Base-by-base conservation (phyloP, 2,888 invertebrate genomes). In the Drosophila mayaguana region DNA sequence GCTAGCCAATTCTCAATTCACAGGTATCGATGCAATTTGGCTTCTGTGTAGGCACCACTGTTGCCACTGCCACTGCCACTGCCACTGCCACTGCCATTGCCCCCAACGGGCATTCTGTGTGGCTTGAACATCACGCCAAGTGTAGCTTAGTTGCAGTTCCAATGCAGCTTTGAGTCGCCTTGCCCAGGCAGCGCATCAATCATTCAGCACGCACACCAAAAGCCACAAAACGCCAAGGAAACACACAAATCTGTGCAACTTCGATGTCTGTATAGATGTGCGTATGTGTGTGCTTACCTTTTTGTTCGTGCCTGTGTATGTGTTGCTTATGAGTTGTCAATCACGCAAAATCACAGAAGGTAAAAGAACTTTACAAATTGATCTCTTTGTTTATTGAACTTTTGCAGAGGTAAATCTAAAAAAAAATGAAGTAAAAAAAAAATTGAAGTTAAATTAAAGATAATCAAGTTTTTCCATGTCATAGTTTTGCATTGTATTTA, bases 11-110 rank as follows among this genome's bases (percentile, higher is more conserved):
- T 53, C 50, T 2, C 50, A 50, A 78, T 70, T 68, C 77, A 67
- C 73, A 72, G 64, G 72, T 82, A 80, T 81, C 88, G 79, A 85
- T 83, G 88, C 88, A 90, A 91, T 91, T 89, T 87, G 87, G 90
- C 91, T 91, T 91, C 91, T 91, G 91, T 91, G 82, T 85, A 83
- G 81, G 90, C 87, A 87, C 70, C 85, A 80, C 80, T 81, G 80
- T 57, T 54, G 75, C 78, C 67, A 46, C 51, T 51, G 51, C 34
- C 59, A 42, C 51, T 54, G 75, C 78, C 67, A 46, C 51, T 51
- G 51, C 34, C 59, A 42, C 51, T 54, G 76, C 78, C 68, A 45
- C 48, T 50, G 50, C 50, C 53, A 40, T 54, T 60, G 54, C 53
- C 54, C 55, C 64, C 60, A 61, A 54, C 63, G 45, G 70, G 63